Evolutionary conservation across 2,113 vertebrate species (phyloP), one percentile per base, ranked within the genome.

Genomic region (Plestiodon gilberti): DNA sequence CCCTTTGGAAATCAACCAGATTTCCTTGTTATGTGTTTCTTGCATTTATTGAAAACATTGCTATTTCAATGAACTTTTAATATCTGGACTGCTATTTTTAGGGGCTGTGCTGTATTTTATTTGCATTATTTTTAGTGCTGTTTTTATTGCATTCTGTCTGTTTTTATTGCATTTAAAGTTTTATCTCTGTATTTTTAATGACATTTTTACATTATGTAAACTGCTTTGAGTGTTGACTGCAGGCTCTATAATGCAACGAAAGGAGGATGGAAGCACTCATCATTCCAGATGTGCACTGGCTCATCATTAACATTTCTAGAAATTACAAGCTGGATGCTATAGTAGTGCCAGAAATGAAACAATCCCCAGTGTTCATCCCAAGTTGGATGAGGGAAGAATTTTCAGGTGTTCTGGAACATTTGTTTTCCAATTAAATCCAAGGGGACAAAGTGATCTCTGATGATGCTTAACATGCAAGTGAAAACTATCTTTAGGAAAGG

Each of bases 381-480:
- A 35, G 8, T 28, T 79, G 57, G 22, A 79, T 48, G 17, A 82
- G 35, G 23, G 30, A 70, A 28, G 30, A 55, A 70, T 28, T 13
- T n/a, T 11, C 30, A 23, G 80, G 5, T n/a, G n/a, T 35, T 82
- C 43, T 30, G 70, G 81, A 69, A 70, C 65, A 82, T 48, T 81
- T 69, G 43, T 52, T 81, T 81, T n/a, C 30, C 48, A 81, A 43
- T 69, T 81, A 82, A 55, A 69, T 55, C 67, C 33, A 70, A 82
- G 20, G 40, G n/a, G 81, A 28, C 8, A 55, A 57, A 28, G 38
- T 82, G 65, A 70, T n/a, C 43, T 82, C 67, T 33, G 65, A 17
- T 69, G 33, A 82, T 25, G 33, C 48, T 57, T 70, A 55, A 57
- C 48, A 25, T 70, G 18, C 30, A 33, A n/a, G 79, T 22, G 64